phyloP scores from a whole-genome alignment of 2,113 vertebrate genomes.

The Osmerus eperlanus region DNA sequence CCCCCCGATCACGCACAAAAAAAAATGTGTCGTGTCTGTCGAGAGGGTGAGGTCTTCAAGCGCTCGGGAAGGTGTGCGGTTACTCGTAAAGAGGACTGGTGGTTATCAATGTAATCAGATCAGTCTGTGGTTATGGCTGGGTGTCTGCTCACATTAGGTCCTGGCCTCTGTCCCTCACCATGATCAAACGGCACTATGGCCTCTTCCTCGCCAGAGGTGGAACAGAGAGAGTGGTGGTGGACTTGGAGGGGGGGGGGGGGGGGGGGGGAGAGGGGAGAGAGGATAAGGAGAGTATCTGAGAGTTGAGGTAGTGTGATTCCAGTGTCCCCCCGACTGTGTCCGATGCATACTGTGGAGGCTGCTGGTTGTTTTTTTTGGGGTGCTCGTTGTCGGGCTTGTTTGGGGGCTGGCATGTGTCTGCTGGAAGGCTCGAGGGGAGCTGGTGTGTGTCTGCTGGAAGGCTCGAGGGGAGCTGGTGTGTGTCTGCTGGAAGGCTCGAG shows the following conservation, averaged over 20 bases:
- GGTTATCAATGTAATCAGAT: constrained; percentile 52
- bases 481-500: too few species aligned
- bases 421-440: constrained; percentile 37
- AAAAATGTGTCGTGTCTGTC: constrained; percentile 75
- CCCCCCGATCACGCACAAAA: constrained; percentile 7
- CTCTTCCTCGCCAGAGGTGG: constrained; percentile 27
- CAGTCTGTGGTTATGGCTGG: constrained; percentile 57
- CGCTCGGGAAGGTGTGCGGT: constrained; percentile 56
- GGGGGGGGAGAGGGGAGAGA: constrained; percentile 56
- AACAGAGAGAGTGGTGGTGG: constrained; percentile 32
- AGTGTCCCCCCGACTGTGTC: constrained; percentile 60
- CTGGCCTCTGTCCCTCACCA: constrained; percentile 51
- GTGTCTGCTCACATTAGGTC: constrained; percentile 56
- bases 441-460: constrained; percentile 32
- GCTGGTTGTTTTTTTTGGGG: constrained; percentile 30
- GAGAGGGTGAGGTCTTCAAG: constrained; percentile 62
- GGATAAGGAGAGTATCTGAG: constrained; percentile 50
- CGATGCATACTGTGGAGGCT: constrained; percentile 55
- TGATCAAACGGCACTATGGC: constrained; percentile 40
- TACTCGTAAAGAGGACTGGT: constrained; percentile 43
- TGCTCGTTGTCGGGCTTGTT: constrained; percentile 51
- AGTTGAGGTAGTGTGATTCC: constrained; percentile 66
- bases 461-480: too few species aligned
- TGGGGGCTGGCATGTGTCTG: constrained; percentile 52
- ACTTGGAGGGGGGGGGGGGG: constrained; percentile 54